Percentiles rank a stretch among this genome's conserved stretches.
Evolutionary conservation across 2,113 vertebrate genomes (phyloP).

Genomic region (Larimichthys polyactis): DNA sequence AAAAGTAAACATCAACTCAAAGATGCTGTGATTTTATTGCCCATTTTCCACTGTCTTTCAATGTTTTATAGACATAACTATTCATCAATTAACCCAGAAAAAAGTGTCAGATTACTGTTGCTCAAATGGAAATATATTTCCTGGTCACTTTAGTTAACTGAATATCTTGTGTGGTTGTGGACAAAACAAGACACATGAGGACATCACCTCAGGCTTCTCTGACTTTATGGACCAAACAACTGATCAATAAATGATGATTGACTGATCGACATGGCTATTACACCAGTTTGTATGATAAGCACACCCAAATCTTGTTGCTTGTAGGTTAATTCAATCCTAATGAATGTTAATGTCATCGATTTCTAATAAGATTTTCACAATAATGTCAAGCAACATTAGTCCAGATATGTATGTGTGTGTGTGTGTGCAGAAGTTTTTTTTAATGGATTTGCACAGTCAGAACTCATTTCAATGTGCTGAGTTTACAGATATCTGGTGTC

Average conservation of each 20-base stretch:
- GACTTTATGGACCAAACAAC: too few species aligned
- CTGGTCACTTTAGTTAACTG: too few species aligned
- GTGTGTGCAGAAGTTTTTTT: background rate
- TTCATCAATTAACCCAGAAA: background rate
- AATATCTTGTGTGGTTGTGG: too few species aligned
- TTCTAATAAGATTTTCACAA: background rate
- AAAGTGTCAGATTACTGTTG: background rate
- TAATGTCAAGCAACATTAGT: background rate
- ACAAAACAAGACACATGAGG: too few species aligned
- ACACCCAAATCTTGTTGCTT: too few species aligned
- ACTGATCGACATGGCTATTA: too few species aligned
- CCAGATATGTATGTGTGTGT: background rate
- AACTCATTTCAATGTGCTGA: slow-evolving; percentile 12
- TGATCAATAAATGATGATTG: too few species aligned
- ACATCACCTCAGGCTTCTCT: too few species aligned
- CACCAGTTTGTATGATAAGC: too few species aligned
- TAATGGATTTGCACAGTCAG: background rate
- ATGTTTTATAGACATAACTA: background rate
- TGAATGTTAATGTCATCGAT: too few species aligned
- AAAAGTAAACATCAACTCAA: background rate
- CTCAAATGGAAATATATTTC: too few species aligned
- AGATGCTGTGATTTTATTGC: background rate
- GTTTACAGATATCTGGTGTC: slow-evolving; percentile 28
- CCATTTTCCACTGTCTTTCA: background rate
- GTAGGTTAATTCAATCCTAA: too few species aligned